Conservation (phyloP, 2,113 vertebrate species). For the Clarias batrachus region DNA sequence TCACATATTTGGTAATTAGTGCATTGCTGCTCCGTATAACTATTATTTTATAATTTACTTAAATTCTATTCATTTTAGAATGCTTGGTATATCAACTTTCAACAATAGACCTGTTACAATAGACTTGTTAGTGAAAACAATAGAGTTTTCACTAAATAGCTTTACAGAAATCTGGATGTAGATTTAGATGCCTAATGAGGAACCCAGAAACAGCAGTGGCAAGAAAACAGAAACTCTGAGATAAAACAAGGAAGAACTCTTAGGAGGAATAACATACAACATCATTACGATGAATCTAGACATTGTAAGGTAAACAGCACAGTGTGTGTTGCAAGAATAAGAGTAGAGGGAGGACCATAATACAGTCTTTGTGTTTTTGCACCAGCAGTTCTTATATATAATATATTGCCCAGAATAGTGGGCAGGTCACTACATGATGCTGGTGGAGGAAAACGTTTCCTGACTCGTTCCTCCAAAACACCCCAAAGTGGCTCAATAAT, state of each 20-base stretch:
- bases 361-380: background rate
- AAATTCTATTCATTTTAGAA: background rate
- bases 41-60: background rate
- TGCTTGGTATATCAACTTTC: background rate
- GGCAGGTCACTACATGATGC: too few species aligned
- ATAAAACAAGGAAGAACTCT: background rate
- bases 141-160: background rate
- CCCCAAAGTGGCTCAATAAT: too few species aligned
- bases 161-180: background rate
- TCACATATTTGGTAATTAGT: background rate
- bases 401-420: too few species aligned
- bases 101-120: background rate
- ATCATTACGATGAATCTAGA: background rate
- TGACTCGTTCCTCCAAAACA: too few species aligned
- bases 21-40: conserved; percentile 1
- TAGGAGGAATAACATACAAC: background rate
- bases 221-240: background rate
- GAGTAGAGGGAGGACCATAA: background rate
- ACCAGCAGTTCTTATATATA: background rate
- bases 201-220: background rate
- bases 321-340: background rate
- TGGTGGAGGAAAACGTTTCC: too few species aligned
- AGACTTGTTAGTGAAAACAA: background rate
- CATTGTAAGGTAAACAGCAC: background rate
- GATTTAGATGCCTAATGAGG: background rate